Percentiles rank a stretch among this genome's conserved stretches.
phyloP scores from a whole-genome alignment of 2,797 vertebrate genomes.

The Siniperca obscura region DNA sequence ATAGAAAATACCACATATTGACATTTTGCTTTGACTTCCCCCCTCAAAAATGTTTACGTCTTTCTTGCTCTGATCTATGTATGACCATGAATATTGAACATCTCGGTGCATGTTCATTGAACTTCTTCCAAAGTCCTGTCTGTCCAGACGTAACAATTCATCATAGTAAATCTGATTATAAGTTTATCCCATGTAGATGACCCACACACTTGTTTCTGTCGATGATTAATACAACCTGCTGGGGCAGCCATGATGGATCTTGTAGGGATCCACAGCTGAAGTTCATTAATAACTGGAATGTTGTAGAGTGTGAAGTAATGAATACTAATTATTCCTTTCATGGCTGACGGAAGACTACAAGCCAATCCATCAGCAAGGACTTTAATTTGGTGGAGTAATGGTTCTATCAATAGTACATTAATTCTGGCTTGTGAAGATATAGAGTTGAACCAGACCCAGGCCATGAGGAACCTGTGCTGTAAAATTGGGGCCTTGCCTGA shows the following conservation, averaged over 20 bases:
- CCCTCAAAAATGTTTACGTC: constrained; percentile 66
- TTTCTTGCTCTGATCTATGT: constrained; percentile 63
- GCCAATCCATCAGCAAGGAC: constrained; percentile 98
- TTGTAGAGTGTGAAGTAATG: constrained; percentile 99
- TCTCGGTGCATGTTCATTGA: constrained; percentile 59
- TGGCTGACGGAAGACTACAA: constrained; percentile 96
- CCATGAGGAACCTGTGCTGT: constrained; percentile 88
- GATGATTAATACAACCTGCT: constrained; percentile 90
- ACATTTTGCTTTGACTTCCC: constrained; percentile 66
- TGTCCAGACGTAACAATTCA: constrained; percentile 80
- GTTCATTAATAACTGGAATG: constrained; percentile 99
- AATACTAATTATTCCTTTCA: constrained; percentile 99
- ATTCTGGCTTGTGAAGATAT: constrained; percentile 99
- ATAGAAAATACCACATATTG: constrained; percentile 68
- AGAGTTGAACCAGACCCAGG: constrained; percentile 95
- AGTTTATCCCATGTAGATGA: constrained; percentile 87
- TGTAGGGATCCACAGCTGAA: constrained; percentile 93
- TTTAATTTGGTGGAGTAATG: constrained; percentile 99
- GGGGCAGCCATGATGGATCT: constrained; percentile 94
- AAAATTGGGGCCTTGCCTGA: constrained; percentile 91
- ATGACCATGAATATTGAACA: constrained; percentile 68
- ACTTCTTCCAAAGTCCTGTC: constrained; percentile 71
- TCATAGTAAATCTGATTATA: constrained; percentile 85
- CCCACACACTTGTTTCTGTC: constrained; percentile 86
- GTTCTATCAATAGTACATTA: constrained; percentile 99